These are phyloP conservation scores for Tapera naevia DNA, from an alignment of 2,797 vertebrate genomes.

Conservation along the genomic window DNA sequence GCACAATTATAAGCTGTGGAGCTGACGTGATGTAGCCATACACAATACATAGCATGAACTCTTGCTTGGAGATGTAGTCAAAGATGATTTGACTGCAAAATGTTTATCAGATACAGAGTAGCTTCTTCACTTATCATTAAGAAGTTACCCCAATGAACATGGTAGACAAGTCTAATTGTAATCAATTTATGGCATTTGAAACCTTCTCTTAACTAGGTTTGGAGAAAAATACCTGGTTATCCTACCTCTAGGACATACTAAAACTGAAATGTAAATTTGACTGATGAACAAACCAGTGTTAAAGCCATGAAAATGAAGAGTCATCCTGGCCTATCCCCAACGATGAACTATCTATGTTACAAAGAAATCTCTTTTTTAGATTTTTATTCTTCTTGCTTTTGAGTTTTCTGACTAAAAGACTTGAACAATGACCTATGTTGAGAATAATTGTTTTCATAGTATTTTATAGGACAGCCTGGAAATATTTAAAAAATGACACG, in stretches of 20 bases:
- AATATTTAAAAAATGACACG: background rate
- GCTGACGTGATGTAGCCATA: fast-evolving
- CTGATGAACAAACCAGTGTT: background rate
- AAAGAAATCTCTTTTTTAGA: background rate
- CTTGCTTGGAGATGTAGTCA: background rate
- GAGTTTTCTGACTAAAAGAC: background rate
- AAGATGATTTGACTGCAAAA: background rate
- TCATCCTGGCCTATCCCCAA: background rate
- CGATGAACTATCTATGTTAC: background rate
- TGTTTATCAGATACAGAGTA: background rate
- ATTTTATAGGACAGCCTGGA: background rate
- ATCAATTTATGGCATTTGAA: background rate
- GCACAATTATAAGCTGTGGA: background rate
- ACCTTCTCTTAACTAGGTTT: background rate
- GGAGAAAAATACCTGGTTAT: background rate
- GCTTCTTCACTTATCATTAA: background rate
- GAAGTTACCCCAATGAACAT: background rate
- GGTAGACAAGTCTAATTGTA: background rate
- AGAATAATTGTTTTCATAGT: background rate
- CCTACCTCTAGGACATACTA: background rate
- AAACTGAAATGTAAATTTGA: background rate
- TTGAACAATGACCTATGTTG: background rate
- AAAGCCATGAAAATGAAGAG: background rate
- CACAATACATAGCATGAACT: fast-evolving
- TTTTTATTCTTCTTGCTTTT: background rate